phyloP scores from a whole-genome alignment of 2,888 invertebrate genomes.

The Beris chalybata region DNA sequence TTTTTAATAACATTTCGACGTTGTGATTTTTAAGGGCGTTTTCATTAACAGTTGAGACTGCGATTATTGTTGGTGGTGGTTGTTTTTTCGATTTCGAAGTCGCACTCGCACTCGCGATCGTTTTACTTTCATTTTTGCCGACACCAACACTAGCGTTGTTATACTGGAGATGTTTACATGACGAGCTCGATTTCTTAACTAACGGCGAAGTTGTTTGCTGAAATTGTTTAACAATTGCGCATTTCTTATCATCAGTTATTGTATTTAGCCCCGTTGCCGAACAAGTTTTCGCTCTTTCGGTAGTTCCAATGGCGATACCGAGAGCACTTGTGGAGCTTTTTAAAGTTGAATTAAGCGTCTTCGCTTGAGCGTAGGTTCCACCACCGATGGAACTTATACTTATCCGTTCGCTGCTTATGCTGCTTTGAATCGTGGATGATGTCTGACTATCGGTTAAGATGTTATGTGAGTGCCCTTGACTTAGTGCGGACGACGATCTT shows the following conservation, averaged over 20 bases:
- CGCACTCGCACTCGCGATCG: slow-evolving; percentile 5
- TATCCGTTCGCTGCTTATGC: slow-evolving; percentile 46
- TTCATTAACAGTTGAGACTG: slow-evolving; percentile 49
- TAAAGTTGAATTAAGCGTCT: background rate
- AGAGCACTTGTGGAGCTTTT: slow-evolving; percentile 33
- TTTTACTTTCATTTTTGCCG: slow-evolving; percentile 26
- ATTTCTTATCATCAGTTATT: slow-evolving; percentile 30
- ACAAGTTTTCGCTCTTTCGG: slow-evolving; percentile 14
- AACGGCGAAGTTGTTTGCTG: slow-evolving; percentile 37
- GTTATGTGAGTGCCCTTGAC: slow-evolving; percentile 45
- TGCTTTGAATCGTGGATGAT: slow-evolving; percentile 49
- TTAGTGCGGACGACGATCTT: slow-evolving; percentile 43
- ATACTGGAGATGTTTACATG: slow-evolving; percentile 46
- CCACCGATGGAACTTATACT: slow-evolving; percentile 38
- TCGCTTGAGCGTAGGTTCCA: slow-evolving; percentile 18
- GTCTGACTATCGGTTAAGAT: slow-evolving; percentile 47
- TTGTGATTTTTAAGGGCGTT: slow-evolving; percentile 57
- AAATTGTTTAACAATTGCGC: slow-evolving; percentile 15
- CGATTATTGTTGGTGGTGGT: slow-evolving; percentile 5
- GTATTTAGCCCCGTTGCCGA: background rate
- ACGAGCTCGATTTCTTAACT: slow-evolving; percentile 51
- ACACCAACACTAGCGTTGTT: slow-evolving; percentile 1
- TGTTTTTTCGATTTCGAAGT: slow-evolving; percentile 31
- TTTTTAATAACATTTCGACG: slow-evolving; percentile 35
- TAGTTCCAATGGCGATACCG: background rate